Evolutionary conservation across 2,113 vertebrate species (phyloP), one percentile per base, ranked within the genome.

Genomic region (Nestor notabilis): DNA sequence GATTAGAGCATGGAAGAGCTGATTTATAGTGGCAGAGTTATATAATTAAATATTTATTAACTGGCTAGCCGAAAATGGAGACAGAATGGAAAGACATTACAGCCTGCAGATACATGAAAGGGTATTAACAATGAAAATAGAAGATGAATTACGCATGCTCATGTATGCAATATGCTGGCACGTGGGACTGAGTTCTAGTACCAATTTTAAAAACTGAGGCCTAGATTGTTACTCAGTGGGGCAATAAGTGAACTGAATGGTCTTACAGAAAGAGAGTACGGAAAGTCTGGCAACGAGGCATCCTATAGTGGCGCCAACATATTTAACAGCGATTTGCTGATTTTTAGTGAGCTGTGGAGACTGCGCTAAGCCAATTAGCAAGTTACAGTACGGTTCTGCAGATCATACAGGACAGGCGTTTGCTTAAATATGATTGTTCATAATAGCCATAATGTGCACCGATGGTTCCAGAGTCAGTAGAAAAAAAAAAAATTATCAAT

Each of bases 21-120:
- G 44, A 93, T 91, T 95, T 72, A 85, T 82, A 63, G 76, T 3
- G 17, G 74, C 76, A 97, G 84, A 87, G 56, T n/a, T 90, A 65
- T 91, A 56, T 72, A 87, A 78, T 94, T 79, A 96, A 89, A 93
- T 87, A 96, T 94, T 94, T 91, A 94, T 95, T 92, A 85, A 49
- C 9, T 72, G 39, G 14, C 29, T 87, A 94, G 33, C 39, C 89
- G 77, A 77, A 96, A 87, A 89, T n/a, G n/a, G 70, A 72, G 44
- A 65, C 15, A 49, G 69, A 44, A 76, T 71, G 28, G n/a, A 44
- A 94, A 87, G 55, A 87, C 6, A 8, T 58, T 92, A 52, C 63
- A 81, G 39, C 56, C 79, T 92, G 55, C 35, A 87, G 65, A 65
- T 47, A 80, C 24, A 47, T 83, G 74, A 74, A 94, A 61, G 44